Evolutionary conservation across 2,888 invertebrate species (phyloP), one percentile per base, ranked within the genome.

Genomic region (Nomada fabriciana): DNA sequence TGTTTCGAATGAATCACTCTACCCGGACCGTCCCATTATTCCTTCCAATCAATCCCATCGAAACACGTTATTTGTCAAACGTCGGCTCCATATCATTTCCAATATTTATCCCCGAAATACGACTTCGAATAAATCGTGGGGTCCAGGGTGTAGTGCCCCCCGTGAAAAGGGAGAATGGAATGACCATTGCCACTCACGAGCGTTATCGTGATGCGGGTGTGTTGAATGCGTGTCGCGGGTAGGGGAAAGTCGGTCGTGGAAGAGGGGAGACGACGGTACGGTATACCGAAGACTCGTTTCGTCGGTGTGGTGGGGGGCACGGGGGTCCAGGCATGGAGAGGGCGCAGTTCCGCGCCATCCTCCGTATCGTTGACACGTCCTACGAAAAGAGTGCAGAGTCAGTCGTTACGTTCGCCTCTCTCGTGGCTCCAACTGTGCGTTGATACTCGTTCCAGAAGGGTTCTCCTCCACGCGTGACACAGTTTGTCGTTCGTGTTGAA

Each of bases 261-360:
- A 57, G 65, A 74, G 80, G 84, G 81, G 80, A 69, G 79, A 83
- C 65, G 82, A 70, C 77, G 76, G 76, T 68, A 83, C 69, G 86
- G 86, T 85, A 88, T 77, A 85, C 81, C 81, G 86, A 86, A 88
- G 88, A 89, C 88, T 88, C 85, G 89, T 89, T 88, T 86, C 77
- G 83, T 65, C 52, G 81, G 76, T 57, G 83, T 82, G 89, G 87
- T 86, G 91, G 92, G 91, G 90, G 86, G 76, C 71, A 83, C 83
- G 84, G 88, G 87, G 90, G 86, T 89, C 89, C 85, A 86, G 86
- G 87, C 89, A 89, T 90, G 92, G 91, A 88, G 89, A 90, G 90
- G 91, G 91, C 91, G 92, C 93, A 93, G 93, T 93, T 90, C 86
- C 91, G 91, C 92, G 90, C 91, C 86, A 92, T 91, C 92, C 91